A percentile compares a stretch with the other conserved stretches of the same genome.
Conservation (phyloP, 2,888 invertebrate genomes). For the Dione vanillae region DNA sequence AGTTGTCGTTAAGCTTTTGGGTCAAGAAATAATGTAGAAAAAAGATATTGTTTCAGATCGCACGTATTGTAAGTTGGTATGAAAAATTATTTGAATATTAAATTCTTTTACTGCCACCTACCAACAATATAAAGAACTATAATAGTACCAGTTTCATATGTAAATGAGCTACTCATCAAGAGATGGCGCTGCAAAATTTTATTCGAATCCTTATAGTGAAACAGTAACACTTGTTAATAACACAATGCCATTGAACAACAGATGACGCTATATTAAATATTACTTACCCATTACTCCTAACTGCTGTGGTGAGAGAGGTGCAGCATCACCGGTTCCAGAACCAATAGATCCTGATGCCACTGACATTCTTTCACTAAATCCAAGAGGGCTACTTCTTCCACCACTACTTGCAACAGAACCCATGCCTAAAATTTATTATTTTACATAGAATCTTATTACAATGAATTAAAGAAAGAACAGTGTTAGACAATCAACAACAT, state of each 20-base stretch:
- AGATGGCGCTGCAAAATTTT: conserved; percentile 67
- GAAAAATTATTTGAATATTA: background rate
- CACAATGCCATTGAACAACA: conserved; percentile 46
- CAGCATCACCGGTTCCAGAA: conserved; percentile 83
- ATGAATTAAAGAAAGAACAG: background rate
- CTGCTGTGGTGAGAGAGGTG: conserved; percentile 92
- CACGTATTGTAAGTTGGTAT: too few relatives aligned
- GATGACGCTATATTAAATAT: conserved; percentile 50
- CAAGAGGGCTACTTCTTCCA: conserved; percentile 85
- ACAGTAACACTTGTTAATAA: too few relatives aligned
- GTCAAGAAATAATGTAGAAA: too few relatives aligned
- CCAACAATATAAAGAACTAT: conserved; percentile 11
- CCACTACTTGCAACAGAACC: conserved; percentile 88
- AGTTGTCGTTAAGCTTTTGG: too few relatives aligned
- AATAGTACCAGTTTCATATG: conserved; percentile 12
- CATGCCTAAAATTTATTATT: conserved; percentile 68
- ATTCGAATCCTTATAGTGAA: conserved; percentile 19
- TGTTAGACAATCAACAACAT: background rate
- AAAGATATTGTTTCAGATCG: too few relatives aligned
- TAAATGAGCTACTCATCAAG: conserved; percentile 56
- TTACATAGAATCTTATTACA: background rate
- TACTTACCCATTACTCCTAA: conserved; percentile 94
- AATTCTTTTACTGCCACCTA: conserved; percentile 46
- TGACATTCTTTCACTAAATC: conserved; percentile 87
- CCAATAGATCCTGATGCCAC: conserved; percentile 88